Percentiles rank a stretch among this genome's conserved stretches.
Conservation (phyloP, 2,113 vertebrate genomes). For the Ancistrus triradiatus region DNA sequence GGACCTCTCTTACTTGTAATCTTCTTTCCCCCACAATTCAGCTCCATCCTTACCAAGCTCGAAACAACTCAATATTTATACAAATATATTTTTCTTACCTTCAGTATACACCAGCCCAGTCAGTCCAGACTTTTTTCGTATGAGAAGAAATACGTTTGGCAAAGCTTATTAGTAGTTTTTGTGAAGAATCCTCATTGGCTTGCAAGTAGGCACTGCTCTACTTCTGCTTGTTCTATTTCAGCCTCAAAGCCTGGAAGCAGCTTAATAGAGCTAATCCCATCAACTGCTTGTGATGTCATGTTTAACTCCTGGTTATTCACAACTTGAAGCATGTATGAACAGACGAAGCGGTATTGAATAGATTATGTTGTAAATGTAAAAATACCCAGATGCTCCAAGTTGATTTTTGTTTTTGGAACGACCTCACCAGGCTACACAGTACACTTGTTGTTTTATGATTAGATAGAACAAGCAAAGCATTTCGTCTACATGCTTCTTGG, state of each 20-base stretch:
- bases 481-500: too few species aligned
- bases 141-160: neutral
- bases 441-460: too few species aligned
- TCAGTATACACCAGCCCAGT: neutral
- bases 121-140: neutral
- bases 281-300: slow-evolving; percentile 58
- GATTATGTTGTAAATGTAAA: neutral
- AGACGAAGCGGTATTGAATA: neutral
- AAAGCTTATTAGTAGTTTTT: neutral
- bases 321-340: neutral
- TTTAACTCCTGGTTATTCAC: slow-evolving; percentile 7
- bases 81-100: slow-evolving; percentile 27
- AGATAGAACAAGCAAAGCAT: too few species aligned
- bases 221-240: slow-evolving; percentile 78
- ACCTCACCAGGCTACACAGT: too few species aligned
- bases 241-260: slow-evolving; percentile 79
- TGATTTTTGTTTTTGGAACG: too few species aligned
- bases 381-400: too few species aligned
- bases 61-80: too few species aligned
- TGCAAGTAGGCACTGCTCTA: slow-evolving; percentile 65
- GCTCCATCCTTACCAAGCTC: too few species aligned
- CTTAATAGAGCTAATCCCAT: slow-evolving; percentile 82
- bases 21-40: too few species aligned
- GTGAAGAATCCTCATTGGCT: slow-evolving; percentile 10
- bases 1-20: too few species aligned